Percentiles rank a stretch among this genome's conserved stretches.
Conservation (phyloP, 2,113 vertebrate genomes). For the Leucosticte australis region DNA sequence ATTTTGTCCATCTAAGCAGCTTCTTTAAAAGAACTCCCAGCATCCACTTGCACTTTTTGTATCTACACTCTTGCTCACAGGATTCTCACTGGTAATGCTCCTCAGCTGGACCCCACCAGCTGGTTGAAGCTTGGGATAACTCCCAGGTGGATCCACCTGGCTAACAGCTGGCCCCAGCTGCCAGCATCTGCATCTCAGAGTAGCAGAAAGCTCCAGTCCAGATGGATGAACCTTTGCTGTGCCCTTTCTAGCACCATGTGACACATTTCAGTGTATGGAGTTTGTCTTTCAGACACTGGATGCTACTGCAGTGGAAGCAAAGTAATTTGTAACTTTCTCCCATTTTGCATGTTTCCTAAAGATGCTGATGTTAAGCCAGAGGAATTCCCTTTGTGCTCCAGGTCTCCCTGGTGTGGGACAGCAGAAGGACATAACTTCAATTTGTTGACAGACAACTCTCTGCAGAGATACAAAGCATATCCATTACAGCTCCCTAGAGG, state of each 20-base stretch:
- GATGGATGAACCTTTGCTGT: rapidly evolving
- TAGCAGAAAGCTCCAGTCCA: background rate
- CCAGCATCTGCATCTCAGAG: background rate
- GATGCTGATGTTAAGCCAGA: background rate
- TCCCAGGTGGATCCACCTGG: background rate
- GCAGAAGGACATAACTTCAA: background rate
- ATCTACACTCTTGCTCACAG: background rate
- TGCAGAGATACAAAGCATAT: background rate
- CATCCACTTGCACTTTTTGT: background rate
- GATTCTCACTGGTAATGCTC: background rate
- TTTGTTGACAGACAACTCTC: background rate
- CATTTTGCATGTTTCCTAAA: background rate
- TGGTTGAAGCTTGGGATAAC: background rate
- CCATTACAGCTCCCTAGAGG: background rate
- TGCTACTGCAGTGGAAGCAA: background rate
- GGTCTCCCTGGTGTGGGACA: background rate
- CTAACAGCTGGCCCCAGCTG: background rate
- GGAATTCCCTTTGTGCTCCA: background rate
- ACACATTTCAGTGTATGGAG: rapidly evolving
- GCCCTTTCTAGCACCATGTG: background rate
- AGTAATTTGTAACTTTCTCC: background rate
- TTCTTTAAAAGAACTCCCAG: background rate
- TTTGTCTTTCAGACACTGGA: background rate
- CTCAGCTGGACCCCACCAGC: background rate
- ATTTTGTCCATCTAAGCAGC: background rate